A percentile compares a stretch with the other conserved stretches of the same genome.
Conservation (phyloP, 1,140 invertebrate species). For the Drosophila repletoides region DNA sequence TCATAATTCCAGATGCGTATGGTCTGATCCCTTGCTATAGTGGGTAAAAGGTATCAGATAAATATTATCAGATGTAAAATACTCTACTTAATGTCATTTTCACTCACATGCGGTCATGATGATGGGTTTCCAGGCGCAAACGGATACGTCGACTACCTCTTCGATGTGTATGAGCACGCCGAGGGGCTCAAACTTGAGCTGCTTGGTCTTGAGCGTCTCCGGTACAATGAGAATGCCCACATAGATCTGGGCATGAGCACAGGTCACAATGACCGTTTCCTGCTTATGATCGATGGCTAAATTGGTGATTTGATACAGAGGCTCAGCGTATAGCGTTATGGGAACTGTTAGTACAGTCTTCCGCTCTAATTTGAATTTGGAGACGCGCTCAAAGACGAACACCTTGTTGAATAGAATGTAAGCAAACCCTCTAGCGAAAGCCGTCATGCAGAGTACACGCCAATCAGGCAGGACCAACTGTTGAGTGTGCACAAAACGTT, state of each 20-base stretch:
- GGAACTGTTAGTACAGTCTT: conserved; percentile 84
- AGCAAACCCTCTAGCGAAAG: conserved; percentile 85
- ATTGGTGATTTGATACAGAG: conserved; percentile 83
- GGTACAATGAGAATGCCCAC: conserved; percentile 83
- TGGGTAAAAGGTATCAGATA: too few species aligned
- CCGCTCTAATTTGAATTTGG: conserved; percentile 84
- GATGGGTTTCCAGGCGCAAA: conserved; percentile 94
- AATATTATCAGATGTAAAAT: too few species aligned
- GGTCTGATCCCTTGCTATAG: conserved; percentile 87
- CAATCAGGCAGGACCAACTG: conserved; percentile 61
- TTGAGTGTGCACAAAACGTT: conserved; percentile 43
- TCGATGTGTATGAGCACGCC: conserved; percentile 91
- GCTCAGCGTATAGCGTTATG: conserved; percentile 68
- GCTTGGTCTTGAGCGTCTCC: conserved; percentile 76
- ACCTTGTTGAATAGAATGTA: conserved; percentile 85
- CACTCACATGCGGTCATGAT: conserved; percentile 91
- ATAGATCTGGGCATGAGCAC: conserved; percentile 85
- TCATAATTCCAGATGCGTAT: conserved; percentile 96
- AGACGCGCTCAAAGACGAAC: conserved; percentile 85
- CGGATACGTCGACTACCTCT: conserved; percentile 88
- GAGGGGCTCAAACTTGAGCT: conserved; percentile 83
- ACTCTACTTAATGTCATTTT: neutral
- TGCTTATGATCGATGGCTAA: conserved; percentile 83
- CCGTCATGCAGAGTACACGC: conserved; percentile 83
- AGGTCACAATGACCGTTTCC: conserved; percentile 84